Conservation (phyloP, 1,140 invertebrate genomes). For the Bombus ignitus region DNA sequence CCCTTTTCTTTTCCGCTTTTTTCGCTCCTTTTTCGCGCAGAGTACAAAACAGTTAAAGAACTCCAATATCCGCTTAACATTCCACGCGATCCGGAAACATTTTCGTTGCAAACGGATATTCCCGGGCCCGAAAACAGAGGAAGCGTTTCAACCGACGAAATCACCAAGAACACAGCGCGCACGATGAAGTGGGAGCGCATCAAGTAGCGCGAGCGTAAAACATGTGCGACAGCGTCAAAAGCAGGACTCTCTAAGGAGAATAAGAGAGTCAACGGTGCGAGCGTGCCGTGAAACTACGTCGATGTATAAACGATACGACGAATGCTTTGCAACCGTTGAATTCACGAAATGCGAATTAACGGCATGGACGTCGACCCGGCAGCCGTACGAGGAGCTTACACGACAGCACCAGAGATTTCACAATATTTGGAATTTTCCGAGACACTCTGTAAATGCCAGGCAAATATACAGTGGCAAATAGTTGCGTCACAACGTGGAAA, state of each 20-base stretch:
- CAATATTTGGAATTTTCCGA: conserved; percentile 34
- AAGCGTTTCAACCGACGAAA: neutral
- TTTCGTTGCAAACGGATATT: neutral
- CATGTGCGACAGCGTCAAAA: neutral
- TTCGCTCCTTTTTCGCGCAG: too few species aligned
- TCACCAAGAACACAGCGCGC: too few species aligned
- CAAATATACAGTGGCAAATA: conserved; percentile 18
- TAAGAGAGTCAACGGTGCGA: neutral
- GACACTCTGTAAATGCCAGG: neutral
- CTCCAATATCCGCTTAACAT: neutral
- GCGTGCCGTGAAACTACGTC: neutral
- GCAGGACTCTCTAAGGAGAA: neutral
- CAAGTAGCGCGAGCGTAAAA: conserved; percentile 19
- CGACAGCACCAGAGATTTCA: neutral
- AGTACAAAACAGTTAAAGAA: neutral
- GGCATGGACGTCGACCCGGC: neutral
- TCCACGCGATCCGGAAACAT: neutral
- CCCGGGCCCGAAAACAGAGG: neutral
- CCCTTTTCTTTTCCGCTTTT: neutral
- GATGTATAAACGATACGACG: neutral
- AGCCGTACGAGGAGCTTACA: too few species aligned
- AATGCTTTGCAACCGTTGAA: neutral
- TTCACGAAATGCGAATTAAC: conserved; percentile 11
- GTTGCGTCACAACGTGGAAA: conserved; percentile 1
- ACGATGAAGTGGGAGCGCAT: neutral